Percentiles rank a stretch among this genome's conserved stretches.
phyloP scores from a whole-genome alignment of 2,797 vertebrate genomes.

The Florisuga fusca region DNA sequence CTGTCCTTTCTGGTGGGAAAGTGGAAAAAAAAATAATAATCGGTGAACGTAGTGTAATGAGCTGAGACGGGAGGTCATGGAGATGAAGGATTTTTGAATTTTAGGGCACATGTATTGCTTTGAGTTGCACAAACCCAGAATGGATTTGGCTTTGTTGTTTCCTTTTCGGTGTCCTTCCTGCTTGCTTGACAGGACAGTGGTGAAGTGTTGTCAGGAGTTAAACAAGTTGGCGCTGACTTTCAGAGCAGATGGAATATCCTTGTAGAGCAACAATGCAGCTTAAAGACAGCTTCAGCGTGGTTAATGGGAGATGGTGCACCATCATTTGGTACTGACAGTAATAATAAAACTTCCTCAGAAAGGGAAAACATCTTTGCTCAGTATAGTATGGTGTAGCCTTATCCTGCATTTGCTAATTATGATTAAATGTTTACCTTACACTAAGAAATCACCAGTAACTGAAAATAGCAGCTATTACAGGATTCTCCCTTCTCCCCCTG shows the following conservation, averaged over 20 bases:
- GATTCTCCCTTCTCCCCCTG: neutral
- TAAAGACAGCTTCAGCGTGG: neutral
- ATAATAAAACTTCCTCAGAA: neutral
- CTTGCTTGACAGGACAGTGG: neutral
- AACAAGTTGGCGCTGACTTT: neutral
- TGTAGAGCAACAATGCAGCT: neutral
- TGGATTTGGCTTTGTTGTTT: neutral
- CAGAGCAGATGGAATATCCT: neutral
- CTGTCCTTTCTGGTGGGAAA: neutral
- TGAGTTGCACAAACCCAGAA: neutral
- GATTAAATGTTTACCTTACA: neutral
- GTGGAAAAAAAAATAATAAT: neutral
- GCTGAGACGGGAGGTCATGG: neutral
- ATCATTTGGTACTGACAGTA: neutral
- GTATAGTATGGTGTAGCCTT: neutral
- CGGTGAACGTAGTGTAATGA: rapidly evolving
- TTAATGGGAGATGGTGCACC: neutral
- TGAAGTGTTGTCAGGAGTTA: neutral
- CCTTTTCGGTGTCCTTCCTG: neutral
- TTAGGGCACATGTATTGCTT: neutral
- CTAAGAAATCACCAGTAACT: neutral
- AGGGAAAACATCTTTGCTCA: neutral
- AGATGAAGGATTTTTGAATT: neutral
- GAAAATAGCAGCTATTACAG: neutral
- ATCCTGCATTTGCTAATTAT: neutral